Conservation (phyloP, 2,888 invertebrate species). For the Protonemura montana region DNA sequence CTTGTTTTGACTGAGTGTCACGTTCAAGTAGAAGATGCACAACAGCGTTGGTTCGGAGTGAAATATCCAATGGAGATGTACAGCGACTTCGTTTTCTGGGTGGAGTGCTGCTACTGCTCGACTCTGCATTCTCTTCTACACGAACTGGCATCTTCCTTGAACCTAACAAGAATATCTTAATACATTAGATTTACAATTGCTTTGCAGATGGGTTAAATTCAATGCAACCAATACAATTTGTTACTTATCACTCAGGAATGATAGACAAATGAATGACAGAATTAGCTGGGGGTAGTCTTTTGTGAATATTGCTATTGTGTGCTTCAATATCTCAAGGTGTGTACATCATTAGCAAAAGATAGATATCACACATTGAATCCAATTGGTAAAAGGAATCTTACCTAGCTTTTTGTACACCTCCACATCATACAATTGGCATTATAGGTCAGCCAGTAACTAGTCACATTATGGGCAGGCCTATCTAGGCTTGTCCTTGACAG, state of each 20-base stretch:
- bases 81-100: conserved; percentile 61
- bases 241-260: no score
- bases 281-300: no score
- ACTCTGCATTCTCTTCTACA: conserved; percentile 61
- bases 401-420: neutral
- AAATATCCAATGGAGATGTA: conserved; percentile 54
- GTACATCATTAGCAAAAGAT: no score
- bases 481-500: neutral
- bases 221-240: neutral
- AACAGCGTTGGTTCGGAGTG: conserved; percentile 21
- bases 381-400: neutral
- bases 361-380: neutral
- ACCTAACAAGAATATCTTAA: conserved; percentile 54
- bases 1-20: neutral
- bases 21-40: neutral
- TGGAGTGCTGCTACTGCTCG: conserved; percentile 55
- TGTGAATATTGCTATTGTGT: no score
- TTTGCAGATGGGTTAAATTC: neutral
- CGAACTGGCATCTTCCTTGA: conserved; percentile 63
- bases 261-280: no score
- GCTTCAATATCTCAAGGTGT: neutral
- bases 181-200: neutral
- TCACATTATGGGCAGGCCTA: neutral
- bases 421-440: neutral
- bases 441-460: neutral